Base-by-base conservation (phyloP, 2,113 vertebrate genomes). In the Alaudala cheleensis region DNA sequence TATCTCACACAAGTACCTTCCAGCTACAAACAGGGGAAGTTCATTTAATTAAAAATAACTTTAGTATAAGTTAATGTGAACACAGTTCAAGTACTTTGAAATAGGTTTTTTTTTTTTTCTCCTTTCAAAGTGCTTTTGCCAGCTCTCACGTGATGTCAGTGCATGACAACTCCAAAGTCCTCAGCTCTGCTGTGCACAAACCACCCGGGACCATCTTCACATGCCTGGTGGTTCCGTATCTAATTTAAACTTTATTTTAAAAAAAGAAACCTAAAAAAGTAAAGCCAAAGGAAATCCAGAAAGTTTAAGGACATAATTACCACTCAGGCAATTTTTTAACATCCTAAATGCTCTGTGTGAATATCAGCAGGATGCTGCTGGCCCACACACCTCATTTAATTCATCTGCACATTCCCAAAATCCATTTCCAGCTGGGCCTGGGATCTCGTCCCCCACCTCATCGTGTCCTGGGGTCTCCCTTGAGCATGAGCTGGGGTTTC, bases 21-120 rank as follows among this genome's bases (percentile, higher is more conserved):
- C 92, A 94, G 96, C 96, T 94, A 96, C 93, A 96, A 96, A 91
- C 88, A 97, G 85, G 84, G 86, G 91, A 92, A 91, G 89, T 91
- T 94, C 92, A 72, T 97, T 97, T 96, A 96, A 96, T 96, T 97
- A 96, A 95, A 95, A 96, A 95, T 74, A 87, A 86, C 93, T 95
- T 93, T 76, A 86, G 66, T 79, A 62, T 47, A 81, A 95, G 89
- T 94, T 94, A 94, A 94, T 91, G 70, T 86, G 76, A 96, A 71
- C 76, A 90, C 79, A 90, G 85, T 95, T 96, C 95, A 94, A 73
- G 85, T 82, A 93, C 69, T 86, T 57, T 72, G 84, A 88, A 96
- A 96, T 92, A 85, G 2, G 28, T 71, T 94, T 79, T 39, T 81
- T 70, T 60, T 58, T 87, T 77, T 17, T 14, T n/a, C n/a, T n/a